Base-by-base conservation (phyloP, 2,888 invertebrate species). In the Megalurothrips usitatus region DNA sequence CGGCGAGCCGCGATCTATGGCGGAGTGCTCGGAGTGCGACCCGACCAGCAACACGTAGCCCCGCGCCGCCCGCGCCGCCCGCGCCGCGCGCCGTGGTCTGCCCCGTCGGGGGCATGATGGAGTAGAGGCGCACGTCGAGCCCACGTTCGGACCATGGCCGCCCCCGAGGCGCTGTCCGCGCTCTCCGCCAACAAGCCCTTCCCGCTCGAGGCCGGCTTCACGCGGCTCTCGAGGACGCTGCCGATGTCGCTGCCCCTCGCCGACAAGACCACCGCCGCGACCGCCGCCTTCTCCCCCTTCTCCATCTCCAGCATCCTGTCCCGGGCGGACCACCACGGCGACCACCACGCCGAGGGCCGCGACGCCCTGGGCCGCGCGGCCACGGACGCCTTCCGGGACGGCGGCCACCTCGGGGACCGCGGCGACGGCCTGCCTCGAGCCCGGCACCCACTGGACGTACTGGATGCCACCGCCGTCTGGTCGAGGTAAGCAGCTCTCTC, bases 301-400 rank as follows among this genome's bases (percentile, higher is more conserved):
- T 75, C 68, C 68, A 75, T 75, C 68, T 75, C 68, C 26, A 75
- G 68, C 68, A 75, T 75, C 68, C 68, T 75, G 68, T 58, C 58
- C 58, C 17, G 58, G 26, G 68, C 23, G 6, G 23, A 26, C 23
- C 26, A 23, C 68, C 23, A 23, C 68, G 6, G 23, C 68, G n/a
- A 68, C 68, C 23, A 19, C 68, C 23, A 68, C 11, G 68, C 68
- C 68, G 68, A 75, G 11, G 68, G 12, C 23, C 23, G 68, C 68
- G 23, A 26, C 26, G 58, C 14, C 58, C 58, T 43, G 34, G 34
- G 68, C 68, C 68, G 68, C 68, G 68, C 34, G 2, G 34, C 34
- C 34, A 26, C 34, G 2, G 34, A 2, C 34, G 58, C 58, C 34
- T 43, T 6, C 19, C 58, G 68, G n/a, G 68, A 75, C 12, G 68